Percentiles rank a stretch among this genome's conserved stretches.
These are phyloP conservation scores for Trachelus troglodyta DNA, from an alignment of 2,888 invertebrate genomes.

Conservation along the genomic window DNA sequence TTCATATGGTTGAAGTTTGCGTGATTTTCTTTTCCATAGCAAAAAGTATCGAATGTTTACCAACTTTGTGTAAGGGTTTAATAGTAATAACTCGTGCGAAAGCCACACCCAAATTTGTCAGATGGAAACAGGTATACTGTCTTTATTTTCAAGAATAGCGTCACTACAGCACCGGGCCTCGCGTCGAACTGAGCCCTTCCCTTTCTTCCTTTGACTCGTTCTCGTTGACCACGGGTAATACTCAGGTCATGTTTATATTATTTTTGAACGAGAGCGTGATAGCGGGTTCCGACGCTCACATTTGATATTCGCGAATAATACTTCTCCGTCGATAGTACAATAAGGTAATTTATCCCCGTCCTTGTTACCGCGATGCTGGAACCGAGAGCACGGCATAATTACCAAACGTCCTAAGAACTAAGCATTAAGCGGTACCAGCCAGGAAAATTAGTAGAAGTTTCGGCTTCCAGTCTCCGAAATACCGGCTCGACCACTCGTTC, in stretches of 20 bases:
- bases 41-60: not conserved
- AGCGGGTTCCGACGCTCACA: no score
- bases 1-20: not conserved
- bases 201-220: no score
- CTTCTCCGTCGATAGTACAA: not conserved
- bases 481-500: conserved; percentile 7
- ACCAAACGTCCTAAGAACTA: not conserved
- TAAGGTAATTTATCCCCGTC: not conserved
- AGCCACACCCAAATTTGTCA: no score
- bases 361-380: not conserved
- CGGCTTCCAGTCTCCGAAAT: not conserved
- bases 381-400: not conserved
- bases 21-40: not conserved
- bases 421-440: not conserved
- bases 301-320: not conserved
- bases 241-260: no score
- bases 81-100: no score
- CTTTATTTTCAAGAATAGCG: no score
- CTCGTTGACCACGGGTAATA: no score
- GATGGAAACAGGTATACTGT: no score
- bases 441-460: not conserved
- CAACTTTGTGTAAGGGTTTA: no score
- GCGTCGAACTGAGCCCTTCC: no score
- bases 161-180: no score
- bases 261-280: no score